Conservation (phyloP, 2,797 vertebrate species). For the Oreochromis grahami region DNA sequence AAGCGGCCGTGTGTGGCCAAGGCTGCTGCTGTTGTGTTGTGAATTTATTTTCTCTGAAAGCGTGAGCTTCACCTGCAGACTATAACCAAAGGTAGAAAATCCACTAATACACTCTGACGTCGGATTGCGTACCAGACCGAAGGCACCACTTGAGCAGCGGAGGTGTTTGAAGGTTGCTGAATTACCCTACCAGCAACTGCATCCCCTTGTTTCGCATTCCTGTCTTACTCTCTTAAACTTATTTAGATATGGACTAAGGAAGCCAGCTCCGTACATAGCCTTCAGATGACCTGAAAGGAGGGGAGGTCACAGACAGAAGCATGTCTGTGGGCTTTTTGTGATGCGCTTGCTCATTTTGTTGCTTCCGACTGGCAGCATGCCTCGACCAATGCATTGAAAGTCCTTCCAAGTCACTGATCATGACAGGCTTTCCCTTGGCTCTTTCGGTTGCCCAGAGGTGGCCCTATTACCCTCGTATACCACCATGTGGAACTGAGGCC, state of each 20-base stretch:
- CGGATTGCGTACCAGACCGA: constrained; percentile 34
- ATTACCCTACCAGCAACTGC: not conserved
- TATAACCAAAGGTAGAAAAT: constrained; percentile 35
- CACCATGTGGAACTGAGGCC: constrained; percentile 30
- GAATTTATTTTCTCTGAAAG: constrained; percentile 41
- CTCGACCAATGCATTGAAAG: constrained; percentile 33
- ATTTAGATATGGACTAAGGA: constrained; percentile 35
- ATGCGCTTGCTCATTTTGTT: constrained; percentile 32
- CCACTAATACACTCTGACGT: constrained; percentile 44
- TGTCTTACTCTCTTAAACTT: constrained; percentile 27
- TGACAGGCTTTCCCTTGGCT: constrained; percentile 54
- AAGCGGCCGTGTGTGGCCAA: constrained; percentile 45
- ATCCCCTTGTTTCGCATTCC: constrained; percentile 9
- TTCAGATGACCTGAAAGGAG: constrained; percentile 41
- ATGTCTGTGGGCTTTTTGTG: constrained; percentile 37
- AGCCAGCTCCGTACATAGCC: constrained; percentile 23
- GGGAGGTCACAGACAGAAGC: constrained; percentile 27
- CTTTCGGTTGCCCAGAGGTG: constrained; percentile 16
- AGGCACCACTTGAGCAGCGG: constrained; percentile 7
- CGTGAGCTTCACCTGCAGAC: constrained; percentile 26
- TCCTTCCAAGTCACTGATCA: constrained; percentile 57
- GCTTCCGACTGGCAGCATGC: constrained; percentile 45
- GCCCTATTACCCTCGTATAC: constrained; percentile 33
- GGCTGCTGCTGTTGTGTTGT: constrained; percentile 40
- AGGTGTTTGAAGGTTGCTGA: constrained; percentile 40